These are phyloP conservation scores for Scaptomyza montana DNA, from an alignment of 1,140 invertebrate species.

Conservation along the genomic window DNA sequence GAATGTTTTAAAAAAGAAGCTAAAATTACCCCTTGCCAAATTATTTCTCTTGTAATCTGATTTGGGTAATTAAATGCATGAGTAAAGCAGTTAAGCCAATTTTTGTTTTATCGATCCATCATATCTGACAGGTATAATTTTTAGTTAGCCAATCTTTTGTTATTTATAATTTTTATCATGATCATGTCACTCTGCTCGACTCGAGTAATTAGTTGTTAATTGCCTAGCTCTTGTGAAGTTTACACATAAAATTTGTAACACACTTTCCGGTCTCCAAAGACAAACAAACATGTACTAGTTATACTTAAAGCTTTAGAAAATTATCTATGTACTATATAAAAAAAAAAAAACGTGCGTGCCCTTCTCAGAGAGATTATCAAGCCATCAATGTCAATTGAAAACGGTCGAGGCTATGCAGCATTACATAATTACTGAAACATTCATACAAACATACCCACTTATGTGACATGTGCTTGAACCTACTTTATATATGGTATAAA, in stretches of 20 bases:
- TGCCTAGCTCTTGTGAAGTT: slow-evolving; percentile 14
- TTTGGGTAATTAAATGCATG: neutral
- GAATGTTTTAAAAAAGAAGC: no score
- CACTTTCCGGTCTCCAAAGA: slow-evolving; percentile 31
- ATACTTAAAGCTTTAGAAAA: slow-evolving; percentile 4
- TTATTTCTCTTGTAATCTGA: neutral
- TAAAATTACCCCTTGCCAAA: no score
- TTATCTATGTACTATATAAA: neutral
- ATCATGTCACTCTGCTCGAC: slow-evolving; percentile 1
- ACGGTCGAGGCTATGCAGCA: slow-evolving; percentile 36
- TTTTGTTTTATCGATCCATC: neutral
- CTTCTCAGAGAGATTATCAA: slow-evolving; percentile 39
- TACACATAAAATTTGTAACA: neutral
- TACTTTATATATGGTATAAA: neutral
- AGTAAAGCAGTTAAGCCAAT: neutral
- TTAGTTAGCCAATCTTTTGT: neutral
- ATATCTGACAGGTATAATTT: neutral
- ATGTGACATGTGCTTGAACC: no score
- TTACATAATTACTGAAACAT: slow-evolving; percentile 19
- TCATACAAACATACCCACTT: neutral
- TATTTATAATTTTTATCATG: neutral
- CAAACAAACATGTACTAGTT: slow-evolving; percentile 6
- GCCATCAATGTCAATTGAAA: slow-evolving; percentile 35
- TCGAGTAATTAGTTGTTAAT: slow-evolving; percentile 14
- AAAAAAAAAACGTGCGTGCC: slow-evolving; percentile 28